Percentiles rank a stretch among this genome's conserved stretches.
Conservation (phyloP, 2,888 invertebrate species). For the Dasysyrphus tricinctus region DNA sequence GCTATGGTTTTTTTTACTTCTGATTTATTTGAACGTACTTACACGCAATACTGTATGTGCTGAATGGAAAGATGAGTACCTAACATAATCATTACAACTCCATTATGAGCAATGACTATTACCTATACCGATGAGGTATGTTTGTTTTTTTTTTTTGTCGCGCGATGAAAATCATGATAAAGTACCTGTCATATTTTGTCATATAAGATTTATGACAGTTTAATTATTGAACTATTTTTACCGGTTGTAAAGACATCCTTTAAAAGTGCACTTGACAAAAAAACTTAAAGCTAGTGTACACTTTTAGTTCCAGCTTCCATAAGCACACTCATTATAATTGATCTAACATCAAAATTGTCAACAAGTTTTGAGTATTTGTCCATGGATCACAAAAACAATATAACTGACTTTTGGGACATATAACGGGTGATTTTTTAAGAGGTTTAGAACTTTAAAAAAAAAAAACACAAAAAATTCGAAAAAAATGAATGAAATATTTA, state of each 20-base stretch:
- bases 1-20: constrained; percentile 36
- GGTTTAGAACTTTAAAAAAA: no score
- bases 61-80: constrained; percentile 7
- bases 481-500: no score
- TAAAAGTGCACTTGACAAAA: no score
- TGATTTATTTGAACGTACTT: constrained; percentile 58
- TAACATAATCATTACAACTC: constrained; percentile 53
- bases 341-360: no score
- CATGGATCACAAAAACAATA: no score
- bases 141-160: neutral
- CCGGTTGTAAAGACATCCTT: neutral
- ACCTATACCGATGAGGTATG: neutral
- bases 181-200: constrained; percentile 21
- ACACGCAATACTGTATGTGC: constrained; percentile 7
- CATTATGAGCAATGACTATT: constrained; percentile 56
- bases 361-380: neutral
- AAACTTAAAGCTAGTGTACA: neutral
- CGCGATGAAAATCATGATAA: constrained; percentile 8
- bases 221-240: neutral
- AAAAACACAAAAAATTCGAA: no score
- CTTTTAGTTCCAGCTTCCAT: neutral
- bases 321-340: neutral
- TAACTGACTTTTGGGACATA: no score
- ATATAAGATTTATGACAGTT: constrained; percentile 2
- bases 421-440: no score